These are phyloP conservation scores for Anneissia japonica DNA, from an alignment of 35 echinoderm and acorn worm genomes.

Conservation along the genomic window DNA sequence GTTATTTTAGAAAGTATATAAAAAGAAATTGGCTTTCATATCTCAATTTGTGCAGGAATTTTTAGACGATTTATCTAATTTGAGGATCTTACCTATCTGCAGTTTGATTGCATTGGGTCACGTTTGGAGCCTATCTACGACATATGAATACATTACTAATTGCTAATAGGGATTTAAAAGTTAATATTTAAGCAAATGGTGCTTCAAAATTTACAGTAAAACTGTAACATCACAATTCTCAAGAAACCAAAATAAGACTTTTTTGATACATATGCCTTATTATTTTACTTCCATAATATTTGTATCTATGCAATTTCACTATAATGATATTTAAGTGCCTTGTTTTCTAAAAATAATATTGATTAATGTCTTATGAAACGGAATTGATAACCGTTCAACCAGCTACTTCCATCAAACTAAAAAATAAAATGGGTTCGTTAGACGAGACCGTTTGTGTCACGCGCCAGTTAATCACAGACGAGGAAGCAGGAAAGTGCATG, in stretches of 20 bases:
- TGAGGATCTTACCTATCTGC: no score
- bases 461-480: not conserved
- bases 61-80: not conserved
- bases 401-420: not conserved
- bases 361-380: not conserved
- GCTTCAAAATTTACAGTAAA: no score
- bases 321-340: not conserved
- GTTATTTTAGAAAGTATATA: no score
- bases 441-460: not conserved
- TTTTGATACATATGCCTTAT: no score
- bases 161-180: no score
- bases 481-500: not conserved
- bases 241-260: no score
- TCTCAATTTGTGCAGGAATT: not conserved
- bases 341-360: not conserved
- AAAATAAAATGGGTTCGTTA: not conserved
- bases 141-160: no score
- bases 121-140: no score
- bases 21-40: no score
- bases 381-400: not conserved
- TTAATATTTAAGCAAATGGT: no score
- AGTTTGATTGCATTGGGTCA: no score
- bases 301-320: not conserved
- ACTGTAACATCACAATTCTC: no score
- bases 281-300: not conserved